Evolutionary conservation across 2,797 vertebrate species (phyloP), one percentile per base, ranked within the genome.

Genomic region (Varecia variegata): DNA sequence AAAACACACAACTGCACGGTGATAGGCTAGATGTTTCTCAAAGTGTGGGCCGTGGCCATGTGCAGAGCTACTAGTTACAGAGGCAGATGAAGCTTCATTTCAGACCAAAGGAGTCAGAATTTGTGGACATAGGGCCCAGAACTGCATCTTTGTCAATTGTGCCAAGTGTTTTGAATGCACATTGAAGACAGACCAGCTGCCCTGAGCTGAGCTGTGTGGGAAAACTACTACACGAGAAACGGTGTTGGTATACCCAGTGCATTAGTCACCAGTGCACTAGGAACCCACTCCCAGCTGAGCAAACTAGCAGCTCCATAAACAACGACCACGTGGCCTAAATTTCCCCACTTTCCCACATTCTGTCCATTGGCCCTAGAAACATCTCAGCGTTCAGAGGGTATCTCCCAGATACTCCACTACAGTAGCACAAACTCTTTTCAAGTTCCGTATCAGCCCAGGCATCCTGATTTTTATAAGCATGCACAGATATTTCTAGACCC

Each of bases 351-450:
- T 43, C 84, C 56, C 65, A 6, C 7, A 82, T 12, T 76, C 70
- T 76, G 40, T 50, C 93, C 56, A 38, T 74, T 67, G 40, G 74
- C 67, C 81, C 88, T 88, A 56, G 70, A 85, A 56, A 87, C 62
- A 35, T 52, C 40, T 58, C 73, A 58, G 35, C 47, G 18, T 13
- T 40, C 77, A 56, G 45, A 14, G 17, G n/a, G 0, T 18, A 23
- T 50, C 56, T 52, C 50, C 62, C 43, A 43, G 54, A 32, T 5
- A 58, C 25, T 43, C 71, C 83, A 35, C 62, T n/a, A 30, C 2
- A 54, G 71, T 1, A 62, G 43, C 76, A 82, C 40, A 88, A 14
- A 30, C 43, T 35, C 50, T 32, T 71, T 38, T 40, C 40, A 81
- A 58, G 45, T 32, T 76, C 77, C 35, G 1, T 7, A 32, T 45